Conservation (phyloP, 2,888 invertebrate genomes). For the Morpho helenor region DNA sequence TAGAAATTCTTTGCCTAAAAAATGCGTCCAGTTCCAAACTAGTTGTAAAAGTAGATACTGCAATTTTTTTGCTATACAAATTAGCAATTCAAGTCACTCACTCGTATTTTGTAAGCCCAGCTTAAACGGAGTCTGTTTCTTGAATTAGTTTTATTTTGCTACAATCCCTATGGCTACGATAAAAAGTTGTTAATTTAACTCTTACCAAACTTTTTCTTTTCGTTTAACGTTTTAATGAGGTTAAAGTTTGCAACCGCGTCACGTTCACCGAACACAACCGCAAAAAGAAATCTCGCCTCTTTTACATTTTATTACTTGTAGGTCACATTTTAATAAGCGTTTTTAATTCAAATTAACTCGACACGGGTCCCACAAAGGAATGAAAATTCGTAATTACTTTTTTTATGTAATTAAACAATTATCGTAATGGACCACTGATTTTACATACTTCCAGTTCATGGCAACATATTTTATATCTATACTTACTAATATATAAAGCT, state of each 20-base stretch:
- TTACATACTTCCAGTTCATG: background rate
- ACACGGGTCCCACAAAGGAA: conserved; percentile 16
- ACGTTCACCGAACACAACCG: conserved; percentile 16
- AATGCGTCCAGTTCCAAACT: no score
- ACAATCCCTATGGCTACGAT: background rate
- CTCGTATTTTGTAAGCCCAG: background rate
- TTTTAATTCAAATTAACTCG: conserved; percentile 24
- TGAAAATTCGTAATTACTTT: conserved; percentile 9
- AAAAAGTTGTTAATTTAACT: conserved; percentile 8
- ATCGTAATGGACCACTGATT: conserved; percentile 2
- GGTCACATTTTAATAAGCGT: conserved; percentile 21
- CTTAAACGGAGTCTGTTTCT: background rate
- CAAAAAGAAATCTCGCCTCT: conserved; percentile 23
- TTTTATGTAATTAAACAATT: conserved; percentile 17
- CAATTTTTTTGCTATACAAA: background rate
- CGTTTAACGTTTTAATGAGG: conserved; percentile 20
- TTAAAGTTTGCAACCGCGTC: conserved; percentile 26
- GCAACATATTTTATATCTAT: no score
- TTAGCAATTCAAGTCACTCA: background rate
- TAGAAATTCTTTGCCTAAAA: no score
- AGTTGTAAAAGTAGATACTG: no score
- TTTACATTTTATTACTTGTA: conserved; percentile 12
- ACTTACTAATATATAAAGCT: no score
- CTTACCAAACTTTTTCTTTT: conserved; percentile 17
- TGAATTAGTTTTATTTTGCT: background rate